Evolutionary conservation across 1,140 invertebrate species (phyloP), one percentile per base, ranked within the genome.

Genomic region (Drosophila seguyi): DNA sequence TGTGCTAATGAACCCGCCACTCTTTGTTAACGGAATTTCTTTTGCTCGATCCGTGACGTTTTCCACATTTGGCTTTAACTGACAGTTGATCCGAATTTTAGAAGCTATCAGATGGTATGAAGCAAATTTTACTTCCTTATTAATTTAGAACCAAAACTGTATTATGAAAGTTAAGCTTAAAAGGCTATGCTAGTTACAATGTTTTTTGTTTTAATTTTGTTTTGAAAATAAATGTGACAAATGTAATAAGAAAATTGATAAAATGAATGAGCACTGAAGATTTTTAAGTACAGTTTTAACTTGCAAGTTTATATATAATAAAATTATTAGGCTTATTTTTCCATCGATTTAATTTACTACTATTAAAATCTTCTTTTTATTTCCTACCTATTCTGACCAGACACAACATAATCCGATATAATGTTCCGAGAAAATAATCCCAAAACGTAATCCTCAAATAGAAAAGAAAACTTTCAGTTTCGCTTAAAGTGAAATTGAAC

Each of bases 391-490:
- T 60, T 20, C 27, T 52, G 44, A n/a, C 16, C 29, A 34, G n/a
- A n/a, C n/a, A n/a, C n/a, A 3, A 25, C 5, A 22, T 41, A 31
- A 20, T 29, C 25, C 18, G 2, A 56, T 41, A 29, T 13, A 16
- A 8, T n/a, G 25, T 29, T 18, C 10, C n/a, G 16, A 27, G 16
- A 62, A 29, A 27, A 20, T 67, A 29, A 29, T 71, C 18, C 39
- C 14, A 11, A 55, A n/a, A 25, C 20, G 29, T 68, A 71, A 69
- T 71, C 50, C 67, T 14, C 31, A 68, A 71, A 61, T 41, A 66
- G 63, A 71, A 69, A 44, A 52, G 38, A 20, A 56, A 71, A 69
- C 67, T 71, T 68, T 71, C 67, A n/a, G 67, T 71, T 71, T 67
- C 25, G 47, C 18, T 31, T 63, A 10, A 59, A 66, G 48, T 68